phyloP scores from a whole-genome alignment of 1,140 invertebrate genomes.

The Zophobas morio region DNA sequence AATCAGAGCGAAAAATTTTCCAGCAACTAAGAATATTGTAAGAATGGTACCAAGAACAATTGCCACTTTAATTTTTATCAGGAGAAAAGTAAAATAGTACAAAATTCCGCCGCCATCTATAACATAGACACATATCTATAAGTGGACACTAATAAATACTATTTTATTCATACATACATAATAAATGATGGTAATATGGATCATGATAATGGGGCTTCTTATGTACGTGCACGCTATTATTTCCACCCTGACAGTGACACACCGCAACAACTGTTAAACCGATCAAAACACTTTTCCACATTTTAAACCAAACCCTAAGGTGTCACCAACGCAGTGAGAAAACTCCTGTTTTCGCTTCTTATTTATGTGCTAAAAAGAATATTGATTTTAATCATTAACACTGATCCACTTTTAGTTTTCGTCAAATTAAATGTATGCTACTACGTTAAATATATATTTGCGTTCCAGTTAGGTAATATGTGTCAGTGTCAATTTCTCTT shows the following conservation, averaged over 20 bases:
- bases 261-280: conserved; percentile 24
- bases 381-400: conserved; percentile 13
- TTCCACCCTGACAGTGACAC: conserved; percentile 43
- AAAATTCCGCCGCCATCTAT: conserved; percentile 51
- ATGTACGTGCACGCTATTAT: conserved; percentile 14
- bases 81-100: conserved; percentile 60
- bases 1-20: conserved; percentile 62
- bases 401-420: conserved; percentile 51
- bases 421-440: conserved; percentile 39
- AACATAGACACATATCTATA: conserved; percentile 13
- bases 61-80: conserved; percentile 64
- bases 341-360: conserved; percentile 8
- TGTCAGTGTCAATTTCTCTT: conserved; percentile 42
- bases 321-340: background rate
- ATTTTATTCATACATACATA: conserved; percentile 48
- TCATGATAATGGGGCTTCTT: conserved; percentile 48
- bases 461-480: conserved; percentile 42
- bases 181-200: conserved; percentile 46
- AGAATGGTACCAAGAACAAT: conserved; percentile 63
- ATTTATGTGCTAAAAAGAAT: background rate
- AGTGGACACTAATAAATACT: background rate
- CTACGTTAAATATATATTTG: conserved; percentile 19
- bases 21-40: conserved; percentile 59
- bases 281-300: conserved; percentile 35
- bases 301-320: background rate